Percentiles rank a stretch among this genome's conserved stretches.
These are phyloP conservation scores for Chromoteleia sp. DNA, from an alignment of 2,888 invertebrate species.

Conservation along the genomic window DNA sequence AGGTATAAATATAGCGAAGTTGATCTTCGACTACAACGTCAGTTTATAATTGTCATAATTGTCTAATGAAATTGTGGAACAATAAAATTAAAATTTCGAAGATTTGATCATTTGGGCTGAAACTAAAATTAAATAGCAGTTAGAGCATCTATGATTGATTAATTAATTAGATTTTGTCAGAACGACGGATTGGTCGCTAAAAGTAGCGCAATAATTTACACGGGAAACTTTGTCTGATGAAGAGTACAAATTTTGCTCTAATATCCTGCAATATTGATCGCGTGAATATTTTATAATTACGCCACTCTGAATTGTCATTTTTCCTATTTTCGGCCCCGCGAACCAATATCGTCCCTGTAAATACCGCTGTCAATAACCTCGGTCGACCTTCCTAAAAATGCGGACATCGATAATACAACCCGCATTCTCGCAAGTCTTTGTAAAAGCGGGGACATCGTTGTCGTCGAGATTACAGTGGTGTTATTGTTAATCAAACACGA, in stretches of 20 bases:
- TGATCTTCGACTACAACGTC: too few relatives aligned
- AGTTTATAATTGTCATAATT: too few relatives aligned
- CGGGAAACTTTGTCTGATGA: slow-evolving; percentile 27
- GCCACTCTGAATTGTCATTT: slow-evolving; percentile 2
- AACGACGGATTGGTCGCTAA: background rate
- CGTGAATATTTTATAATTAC: slow-evolving; percentile 46
- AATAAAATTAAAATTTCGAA: too few relatives aligned
- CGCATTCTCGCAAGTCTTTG: slow-evolving; percentile 73
- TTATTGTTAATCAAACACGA: slow-evolving; percentile 52
- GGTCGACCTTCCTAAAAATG: slow-evolving; percentile 76
- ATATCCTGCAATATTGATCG: slow-evolving; percentile 34
- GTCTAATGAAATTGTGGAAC: too few relatives aligned
- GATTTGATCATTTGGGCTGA: background rate
- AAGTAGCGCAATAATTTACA: slow-evolving; percentile 8
- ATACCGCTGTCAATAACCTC: slow-evolving; percentile 72
- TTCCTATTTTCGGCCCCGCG: slow-evolving; percentile 15
- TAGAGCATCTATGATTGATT: background rate
- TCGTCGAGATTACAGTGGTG: slow-evolving; percentile 46
- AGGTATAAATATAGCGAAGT: too few relatives aligned
- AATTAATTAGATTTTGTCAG: slow-evolving; percentile 10
- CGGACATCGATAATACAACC: slow-evolving; percentile 73
- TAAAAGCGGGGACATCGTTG: slow-evolving; percentile 44
- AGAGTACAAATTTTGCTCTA: slow-evolving; percentile 8
- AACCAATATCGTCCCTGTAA: slow-evolving; percentile 37
- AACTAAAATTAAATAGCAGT: slow-evolving; percentile 9